These are phyloP conservation scores for Harpalus rubripes DNA, from an alignment of 2,888 invertebrate species.

Conservation along the genomic window DNA sequence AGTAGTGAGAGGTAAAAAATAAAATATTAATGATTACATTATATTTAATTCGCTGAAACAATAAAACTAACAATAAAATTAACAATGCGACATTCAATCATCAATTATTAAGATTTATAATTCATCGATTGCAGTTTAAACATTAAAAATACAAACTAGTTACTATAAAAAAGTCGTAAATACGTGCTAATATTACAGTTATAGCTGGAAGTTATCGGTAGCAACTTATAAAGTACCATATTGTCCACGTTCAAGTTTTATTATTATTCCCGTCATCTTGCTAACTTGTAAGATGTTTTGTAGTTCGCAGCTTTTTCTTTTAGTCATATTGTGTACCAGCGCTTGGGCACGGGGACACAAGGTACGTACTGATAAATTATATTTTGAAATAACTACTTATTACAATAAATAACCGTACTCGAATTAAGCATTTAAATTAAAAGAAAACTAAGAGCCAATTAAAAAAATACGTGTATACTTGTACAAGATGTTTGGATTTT, in stretches of 20 bases:
- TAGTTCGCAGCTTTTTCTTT: not conserved
- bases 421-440: too few relatives aligned
- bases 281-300: constrained; percentile 32
- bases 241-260: not conserved
- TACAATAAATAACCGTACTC: too few relatives aligned
- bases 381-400: too few relatives aligned
- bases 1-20: too few relatives aligned
- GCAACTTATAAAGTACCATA: constrained; percentile 14
- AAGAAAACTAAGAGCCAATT: too few relatives aligned
- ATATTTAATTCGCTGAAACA: not conserved
- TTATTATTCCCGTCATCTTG: constrained; percentile 17
- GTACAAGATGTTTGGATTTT: too few relatives aligned
- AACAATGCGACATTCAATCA: not conserved
- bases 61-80: not conserved
- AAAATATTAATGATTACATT: not conserved
- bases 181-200: constrained; percentile 4
- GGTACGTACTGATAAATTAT: too few relatives aligned
- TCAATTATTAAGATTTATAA: not conserved
- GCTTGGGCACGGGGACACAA: too few relatives aligned
- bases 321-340: not conserved
- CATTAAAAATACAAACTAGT: constrained; percentile 10
- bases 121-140: too few relatives aligned
- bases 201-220: not conserved
- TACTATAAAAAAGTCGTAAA: constrained; percentile 16
- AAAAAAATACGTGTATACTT: too few relatives aligned